Conservation (phyloP, 2,888 invertebrate genomes). For the Microchrysa polita region DNA sequence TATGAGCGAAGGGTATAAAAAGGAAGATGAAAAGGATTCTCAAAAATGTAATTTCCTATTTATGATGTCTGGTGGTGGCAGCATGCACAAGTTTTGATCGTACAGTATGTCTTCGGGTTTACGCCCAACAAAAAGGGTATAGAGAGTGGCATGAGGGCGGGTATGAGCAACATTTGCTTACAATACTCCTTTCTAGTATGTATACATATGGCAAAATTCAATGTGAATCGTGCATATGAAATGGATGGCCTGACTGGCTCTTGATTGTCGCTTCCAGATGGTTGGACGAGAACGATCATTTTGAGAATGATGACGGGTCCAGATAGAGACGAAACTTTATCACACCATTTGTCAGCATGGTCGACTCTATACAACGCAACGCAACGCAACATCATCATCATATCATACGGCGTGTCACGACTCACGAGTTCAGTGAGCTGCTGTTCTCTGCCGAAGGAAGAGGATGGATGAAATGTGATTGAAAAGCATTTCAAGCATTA, state of each 20-base stretch:
- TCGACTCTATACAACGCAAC: too few species aligned
- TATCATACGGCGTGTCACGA: too few species aligned
- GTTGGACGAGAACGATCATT: too few species aligned
- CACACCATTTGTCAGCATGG: background rate
- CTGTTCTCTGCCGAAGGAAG: too few species aligned
- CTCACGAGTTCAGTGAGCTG: too few species aligned
- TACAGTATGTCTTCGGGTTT: background rate
- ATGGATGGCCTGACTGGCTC: background rate
- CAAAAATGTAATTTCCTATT: conserved; percentile 42
- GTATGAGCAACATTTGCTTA: conserved; percentile 7
- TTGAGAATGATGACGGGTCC: background rate
- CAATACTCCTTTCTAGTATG: too few species aligned
- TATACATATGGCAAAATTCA: background rate
- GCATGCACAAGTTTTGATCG: conserved; percentile 12
- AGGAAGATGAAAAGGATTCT: conserved; percentile 16
- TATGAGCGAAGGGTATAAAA: too few species aligned
- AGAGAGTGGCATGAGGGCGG: background rate
- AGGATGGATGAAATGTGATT: conserved; percentile 39
- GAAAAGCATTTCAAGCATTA: conserved; percentile 39
- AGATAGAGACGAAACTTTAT: background rate
- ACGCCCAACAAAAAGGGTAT: background rate
- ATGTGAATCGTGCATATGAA: conserved; percentile 9
- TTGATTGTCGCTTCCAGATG: background rate
- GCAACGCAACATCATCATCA: too few species aligned
- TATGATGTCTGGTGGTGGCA: conserved; percentile 37